phyloP scores from a whole-genome alignment of 2,113 vertebrate genomes.

The Tautogolabrus adspersus region DNA sequence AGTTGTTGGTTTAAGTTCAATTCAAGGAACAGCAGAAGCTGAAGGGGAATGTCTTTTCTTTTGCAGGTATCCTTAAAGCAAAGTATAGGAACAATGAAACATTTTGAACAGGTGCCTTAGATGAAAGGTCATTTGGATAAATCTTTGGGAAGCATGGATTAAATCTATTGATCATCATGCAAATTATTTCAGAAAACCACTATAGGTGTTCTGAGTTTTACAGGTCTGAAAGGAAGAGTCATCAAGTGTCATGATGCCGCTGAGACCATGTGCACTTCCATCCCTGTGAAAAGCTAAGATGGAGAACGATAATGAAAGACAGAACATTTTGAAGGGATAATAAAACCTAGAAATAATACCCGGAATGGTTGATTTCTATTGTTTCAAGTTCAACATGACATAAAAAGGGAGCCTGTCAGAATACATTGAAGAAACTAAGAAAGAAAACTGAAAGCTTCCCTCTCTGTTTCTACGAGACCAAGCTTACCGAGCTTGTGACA shows the following conservation, averaged over 20 bases:
- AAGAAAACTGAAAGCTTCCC: constrained; percentile 1
- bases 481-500: constrained; percentile 15
- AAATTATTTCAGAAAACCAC: background rate
- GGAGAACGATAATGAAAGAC: background rate
- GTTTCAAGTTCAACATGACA: background rate
- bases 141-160: too few species aligned
- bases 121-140: background rate
- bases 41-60: too few species aligned
- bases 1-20: too few species aligned
- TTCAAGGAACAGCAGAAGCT: too few species aligned
- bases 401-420: background rate
- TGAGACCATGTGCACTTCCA: background rate
- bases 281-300: background rate
- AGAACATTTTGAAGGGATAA: background rate
- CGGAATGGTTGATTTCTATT: background rate
- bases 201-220: background rate
- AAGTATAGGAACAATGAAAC: too few species aligned
- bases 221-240: background rate
- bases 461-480: background rate
- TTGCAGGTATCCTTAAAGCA: too few species aligned
- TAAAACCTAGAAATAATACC: background rate
- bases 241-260: background rate
- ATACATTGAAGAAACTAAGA: background rate
- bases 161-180: background rate
- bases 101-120: too few species aligned